phyloP scores from a whole-genome alignment of 2,888 invertebrate genomes.

The Nipponacmea schrenckii region DNA sequence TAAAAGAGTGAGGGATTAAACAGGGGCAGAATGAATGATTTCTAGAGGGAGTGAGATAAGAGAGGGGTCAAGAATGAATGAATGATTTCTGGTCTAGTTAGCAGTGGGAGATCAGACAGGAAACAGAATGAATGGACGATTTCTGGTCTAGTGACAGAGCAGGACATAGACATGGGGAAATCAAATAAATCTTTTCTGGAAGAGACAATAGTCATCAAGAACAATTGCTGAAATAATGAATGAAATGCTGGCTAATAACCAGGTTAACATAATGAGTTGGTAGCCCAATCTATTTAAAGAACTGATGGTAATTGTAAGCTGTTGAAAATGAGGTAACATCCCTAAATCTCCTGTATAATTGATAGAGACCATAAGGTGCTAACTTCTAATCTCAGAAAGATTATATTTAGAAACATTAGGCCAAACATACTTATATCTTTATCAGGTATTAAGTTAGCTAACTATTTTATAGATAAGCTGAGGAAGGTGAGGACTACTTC shows the following conservation, averaged over 20 bases:
- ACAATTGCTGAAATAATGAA: neutral
- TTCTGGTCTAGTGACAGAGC: neutral
- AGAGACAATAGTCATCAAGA: neutral
- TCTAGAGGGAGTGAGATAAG: constrained; percentile 1
- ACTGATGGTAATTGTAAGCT: too few species aligned
- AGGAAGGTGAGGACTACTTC: too few species aligned
- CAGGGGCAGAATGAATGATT: constrained; percentile 7
- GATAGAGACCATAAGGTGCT: too few species aligned
- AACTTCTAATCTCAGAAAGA: too few species aligned
- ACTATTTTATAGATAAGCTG: too few species aligned
- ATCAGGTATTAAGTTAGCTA: too few species aligned
- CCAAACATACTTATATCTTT: too few species aligned
- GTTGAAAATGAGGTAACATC: too few species aligned
- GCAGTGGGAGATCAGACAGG: constrained; percentile 1
- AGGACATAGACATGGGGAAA: neutral
- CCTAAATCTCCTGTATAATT: too few species aligned
- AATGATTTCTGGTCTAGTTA: neutral
- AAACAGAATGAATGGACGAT: neutral
- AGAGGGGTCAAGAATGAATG: neutral
- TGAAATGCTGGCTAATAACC: neutral
- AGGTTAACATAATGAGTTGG: too few species aligned
- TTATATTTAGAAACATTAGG: too few species aligned
- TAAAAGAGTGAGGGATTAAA: neutral
- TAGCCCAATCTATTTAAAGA: too few species aligned
- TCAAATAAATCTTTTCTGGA: neutral